Percentiles rank a stretch among this genome's conserved stretches.
phyloP scores from a whole-genome alignment of 92 coral and sea anemone genomes.

The Epizoanthus scotinus region DNA sequence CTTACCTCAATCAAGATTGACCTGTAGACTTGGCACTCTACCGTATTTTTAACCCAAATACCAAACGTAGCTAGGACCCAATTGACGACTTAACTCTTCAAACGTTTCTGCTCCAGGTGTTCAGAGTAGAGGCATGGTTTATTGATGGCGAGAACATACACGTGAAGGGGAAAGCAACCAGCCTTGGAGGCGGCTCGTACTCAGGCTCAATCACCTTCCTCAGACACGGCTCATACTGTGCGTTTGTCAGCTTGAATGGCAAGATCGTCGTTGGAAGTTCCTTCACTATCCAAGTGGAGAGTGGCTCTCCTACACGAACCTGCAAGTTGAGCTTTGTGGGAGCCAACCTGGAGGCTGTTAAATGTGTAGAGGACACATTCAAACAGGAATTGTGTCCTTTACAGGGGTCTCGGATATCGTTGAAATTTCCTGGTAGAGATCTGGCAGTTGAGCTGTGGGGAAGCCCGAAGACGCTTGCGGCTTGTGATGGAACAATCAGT shows the following conservation, averaged over 20 bases:
- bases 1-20: no score
- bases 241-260: conserved; percentile 51
- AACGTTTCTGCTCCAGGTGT: conserved; percentile 43
- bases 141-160: conserved; percentile 11
- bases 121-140: conserved; percentile 57
- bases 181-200: background rate
- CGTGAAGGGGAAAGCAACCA: conserved; percentile 50
- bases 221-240: conserved; percentile 52
- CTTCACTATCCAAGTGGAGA: conserved; percentile 53
- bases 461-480: conserved; percentile 46
- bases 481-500: conserved; percentile 31
- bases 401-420: conserved; percentile 4
- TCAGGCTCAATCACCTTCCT: conserved; percentile 48
- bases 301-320: conserved; percentile 44
- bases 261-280: conserved; percentile 52
- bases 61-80: no score
- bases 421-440: conserved; percentile 41
- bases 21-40: no score
- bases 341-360: conserved; percentile 45
- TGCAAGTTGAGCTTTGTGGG: conserved; percentile 65
- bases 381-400: conserved; percentile 16
- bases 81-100: background rate
- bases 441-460: conserved; percentile 62
- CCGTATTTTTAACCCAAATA: background rate
- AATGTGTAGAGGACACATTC: conserved; percentile 61